Evolutionary conservation across 2,888 invertebrate genomes (phyloP), one percentile per base, ranked within the genome.

Genomic region (Augiades crinisus): DNA sequence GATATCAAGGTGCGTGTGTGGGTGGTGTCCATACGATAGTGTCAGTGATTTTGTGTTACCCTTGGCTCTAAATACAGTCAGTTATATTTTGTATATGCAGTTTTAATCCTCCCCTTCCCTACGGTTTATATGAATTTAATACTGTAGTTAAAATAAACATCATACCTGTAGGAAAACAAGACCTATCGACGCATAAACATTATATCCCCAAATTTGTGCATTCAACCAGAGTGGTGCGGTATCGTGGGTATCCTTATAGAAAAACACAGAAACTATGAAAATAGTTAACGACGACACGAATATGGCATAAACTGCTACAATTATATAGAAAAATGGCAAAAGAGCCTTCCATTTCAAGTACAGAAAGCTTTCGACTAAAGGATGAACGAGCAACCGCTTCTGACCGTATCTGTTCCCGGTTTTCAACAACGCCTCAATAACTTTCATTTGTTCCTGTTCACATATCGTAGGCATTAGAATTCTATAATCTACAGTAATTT

Each of bases 291-390:
- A 86, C 3, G 78, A 55, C 1, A 91, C 83, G 60, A 91, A 91
- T 4, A 91, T 51, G 0, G 81, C 73, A 58, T 91, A 91, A 5
- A 91, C 67, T 4, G 78, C 71, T 52, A 91, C 81, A 5, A 91
- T 88, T 1, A 81, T 75, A 54, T 90, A 91, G 65, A 92, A 92
- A 63, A 91, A 91, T 24, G 87, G 83, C 31, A 90, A 64, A 8
- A 92, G 64, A 2, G 88, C 90, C 47, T 83, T 86, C 92, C 92
- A 92, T 72, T 92, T 92, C 1, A 91, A 65, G 55, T 79, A 87
- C 0, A 92, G 66, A 60, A 92, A 92, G 56, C 91, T 91, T 65
- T 92, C 91, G 1, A 91, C 77, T 34, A 91, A 68, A 0, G 92
- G 92, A 71, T 92, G 92, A 0, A 91, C 81, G 0, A 92, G 70